Evolutionary conservation across 2,888 invertebrate genomes (phyloP).

Genomic region (Agrotis exclamationis): DNA sequence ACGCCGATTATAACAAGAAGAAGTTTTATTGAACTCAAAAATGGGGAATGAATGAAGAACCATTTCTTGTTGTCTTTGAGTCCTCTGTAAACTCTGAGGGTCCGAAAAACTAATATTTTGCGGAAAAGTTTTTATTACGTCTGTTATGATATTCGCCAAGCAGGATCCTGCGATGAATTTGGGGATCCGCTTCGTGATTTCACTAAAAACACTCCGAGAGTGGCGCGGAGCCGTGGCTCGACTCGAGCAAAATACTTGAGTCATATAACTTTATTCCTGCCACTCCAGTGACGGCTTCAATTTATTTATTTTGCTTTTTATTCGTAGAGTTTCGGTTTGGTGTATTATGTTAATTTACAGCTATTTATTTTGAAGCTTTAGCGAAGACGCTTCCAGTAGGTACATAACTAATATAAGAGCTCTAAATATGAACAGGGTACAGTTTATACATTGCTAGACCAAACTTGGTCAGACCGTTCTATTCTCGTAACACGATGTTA

Average conservation of each 20-base stretch:
- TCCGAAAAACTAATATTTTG: constrained; percentile 79
- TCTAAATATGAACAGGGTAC: background rate
- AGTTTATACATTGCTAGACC: too few relatives aligned
- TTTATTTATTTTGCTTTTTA: constrained; percentile 64
- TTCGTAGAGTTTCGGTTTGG: constrained; percentile 27
- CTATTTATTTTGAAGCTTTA: constrained; percentile 27
- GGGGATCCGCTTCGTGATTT: constrained; percentile 71
- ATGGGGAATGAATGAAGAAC: constrained; percentile 70
- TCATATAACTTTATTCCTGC: constrained; percentile 67
- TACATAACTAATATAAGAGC: background rate
- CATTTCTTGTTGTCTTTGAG: constrained; percentile 75
- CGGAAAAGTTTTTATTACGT: constrained; percentile 78
- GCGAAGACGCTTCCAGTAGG: background rate
- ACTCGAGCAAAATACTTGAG: constrained; percentile 60
- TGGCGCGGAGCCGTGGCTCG: constrained; percentile 33
- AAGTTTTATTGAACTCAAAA: constrained; percentile 73
- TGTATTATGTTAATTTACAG: constrained; percentile 35
- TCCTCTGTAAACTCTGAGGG: constrained; percentile 73
- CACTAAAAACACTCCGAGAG: constrained; percentile 71
- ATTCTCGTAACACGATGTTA: constrained; percentile 2
- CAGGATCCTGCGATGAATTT: constrained; percentile 71
- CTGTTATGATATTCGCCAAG: constrained; percentile 77
- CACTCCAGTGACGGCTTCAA: constrained; percentile 62
- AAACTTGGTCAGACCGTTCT: background rate
- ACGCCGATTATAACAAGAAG: constrained; percentile 65